Evolutionary conservation across 2,797 vertebrate genomes (phyloP), one percentile per base, ranked within the genome.

Genomic region (Sebastes oblongus): DNA sequence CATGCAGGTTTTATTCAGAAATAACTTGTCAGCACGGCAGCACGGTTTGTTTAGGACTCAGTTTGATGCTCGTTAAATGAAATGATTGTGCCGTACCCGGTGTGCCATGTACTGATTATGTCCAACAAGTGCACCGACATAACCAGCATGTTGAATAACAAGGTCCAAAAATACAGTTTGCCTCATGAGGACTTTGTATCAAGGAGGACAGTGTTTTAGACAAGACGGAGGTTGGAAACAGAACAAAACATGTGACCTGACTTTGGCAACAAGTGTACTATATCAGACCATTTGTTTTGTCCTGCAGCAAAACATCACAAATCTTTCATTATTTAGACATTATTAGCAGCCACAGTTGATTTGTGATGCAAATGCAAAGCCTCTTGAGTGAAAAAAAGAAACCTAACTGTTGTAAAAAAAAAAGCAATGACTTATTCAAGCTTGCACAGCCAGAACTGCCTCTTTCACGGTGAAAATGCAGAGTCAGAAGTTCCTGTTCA

Each of bases 401-500:
- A n/a, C 11, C 22, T 34, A 42, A 58, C 34, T 34, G 58, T 36
- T 52, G 29, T 52, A 30, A 3, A 39, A 22, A 39, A 22, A 22
- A n/a, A 72, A 36, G n/a, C 25, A 72, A 59, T 72, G 25, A 79
- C 58, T 66, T 64, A 68, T 79, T 77, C 14, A 80, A 32, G 50
- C 50, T 27, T 67, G 54, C 18, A 14, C 22, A 13, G 66, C 3
- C 34, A 30, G 18, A 71, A 14, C 4, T 56, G 54, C 6, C 29
- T 75, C 16, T 29, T 36, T 16, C 58, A 12, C 4, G 3, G 36
- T 64, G 29, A 77, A 66, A 75, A 83, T 71, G 68, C 77, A 7
- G 77, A 70, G 42, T 86, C 71, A 81, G 74, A 82, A 46, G 36
- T 80, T 67, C 34, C 36, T 65, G 54, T 72, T 91, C 52, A 82